Evolutionary conservation across 2,888 invertebrate genomes (phyloP), one percentile per base, ranked within the genome.

Genomic region (Neoaliturus tenellus): DNA sequence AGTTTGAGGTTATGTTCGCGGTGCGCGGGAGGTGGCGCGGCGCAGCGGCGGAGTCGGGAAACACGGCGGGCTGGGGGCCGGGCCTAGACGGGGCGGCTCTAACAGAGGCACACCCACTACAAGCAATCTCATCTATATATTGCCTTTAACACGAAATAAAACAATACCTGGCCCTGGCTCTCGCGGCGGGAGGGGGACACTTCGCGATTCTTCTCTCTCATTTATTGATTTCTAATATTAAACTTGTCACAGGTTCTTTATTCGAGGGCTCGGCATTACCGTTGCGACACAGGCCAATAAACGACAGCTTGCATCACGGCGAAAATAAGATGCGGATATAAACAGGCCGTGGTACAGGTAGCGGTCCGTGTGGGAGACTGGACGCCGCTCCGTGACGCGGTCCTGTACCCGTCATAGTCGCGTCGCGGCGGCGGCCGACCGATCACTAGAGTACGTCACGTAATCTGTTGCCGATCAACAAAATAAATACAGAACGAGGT

Each of bases 211-310:
- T 78, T 78, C 78, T 78, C 75, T 75, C 78, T 78, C 78, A 78
- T 78, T 78, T 78, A 78, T 78, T 78, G 78, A 78, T 78, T 78
- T 78, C 78, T 78, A 78, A 78, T 78, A 78, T 78, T 78, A 78
- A 55, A 78, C 55, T 78, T 78, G 78, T 78, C 78, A 78, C 78
- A 20, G 78, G 33, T 78, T 78, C 78, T 78, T 78, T 78, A 78
- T 78, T 78, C 55, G 78, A 78, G 78, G 48, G 78, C 78, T 23
- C 78, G 55, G 48, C 55, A 78, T 55, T 78, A 78, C 78, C 78
- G 33, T 55, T 31, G 55, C 55, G 78, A 48, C 75, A 44, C 48
- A 8, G 28, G 25, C 28, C 62, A 62, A 62, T 62, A 62, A 62
- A 62, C 62, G 62, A 28, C 62, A 31, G 2, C 31, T 14, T 31